A percentile compares a stretch with the other conserved stretches of the same genome.
Conservation (phyloP, 2,113 vertebrate genomes). For the Loxodonta africana region DNA sequence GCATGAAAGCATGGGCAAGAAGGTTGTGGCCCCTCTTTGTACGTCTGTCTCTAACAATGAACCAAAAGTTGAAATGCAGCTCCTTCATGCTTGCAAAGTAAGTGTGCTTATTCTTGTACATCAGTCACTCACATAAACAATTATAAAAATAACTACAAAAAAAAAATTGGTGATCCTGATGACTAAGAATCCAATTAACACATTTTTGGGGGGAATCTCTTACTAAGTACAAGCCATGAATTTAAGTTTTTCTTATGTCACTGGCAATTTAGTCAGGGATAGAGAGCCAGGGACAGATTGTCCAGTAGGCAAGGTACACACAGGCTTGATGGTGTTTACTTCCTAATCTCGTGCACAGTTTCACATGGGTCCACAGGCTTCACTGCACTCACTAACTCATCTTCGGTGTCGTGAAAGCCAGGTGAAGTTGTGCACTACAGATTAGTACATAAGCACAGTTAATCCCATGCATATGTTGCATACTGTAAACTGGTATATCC, state of each 20-base stretch:
- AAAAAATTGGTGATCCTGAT: background rate
- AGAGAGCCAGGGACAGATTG: background rate
- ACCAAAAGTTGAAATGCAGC: background rate
- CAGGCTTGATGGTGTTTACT: no score
- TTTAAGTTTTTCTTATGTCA: background rate
- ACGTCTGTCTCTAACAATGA: background rate
- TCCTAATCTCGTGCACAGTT: no score
- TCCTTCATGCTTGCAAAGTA: background rate
- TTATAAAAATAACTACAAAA: background rate
- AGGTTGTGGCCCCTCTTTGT: background rate
- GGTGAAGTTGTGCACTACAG: no score
- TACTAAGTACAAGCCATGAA: background rate
- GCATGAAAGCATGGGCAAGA: background rate
- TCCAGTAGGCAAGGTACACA: no score
- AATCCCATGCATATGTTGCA: no score
- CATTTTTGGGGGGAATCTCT: background rate
- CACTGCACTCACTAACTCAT: no score
- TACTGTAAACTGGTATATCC: no score
- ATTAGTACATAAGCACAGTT: no score
- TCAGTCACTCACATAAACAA: background rate
- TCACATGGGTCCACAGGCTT: no score
- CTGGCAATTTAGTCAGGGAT: background rate
- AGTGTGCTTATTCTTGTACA: background rate
- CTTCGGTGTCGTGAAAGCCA: no score
- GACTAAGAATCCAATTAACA: background rate